Evolutionary conservation across 2,888 invertebrate species (phyloP).

Genomic region (Acrobasis consociella): DNA sequence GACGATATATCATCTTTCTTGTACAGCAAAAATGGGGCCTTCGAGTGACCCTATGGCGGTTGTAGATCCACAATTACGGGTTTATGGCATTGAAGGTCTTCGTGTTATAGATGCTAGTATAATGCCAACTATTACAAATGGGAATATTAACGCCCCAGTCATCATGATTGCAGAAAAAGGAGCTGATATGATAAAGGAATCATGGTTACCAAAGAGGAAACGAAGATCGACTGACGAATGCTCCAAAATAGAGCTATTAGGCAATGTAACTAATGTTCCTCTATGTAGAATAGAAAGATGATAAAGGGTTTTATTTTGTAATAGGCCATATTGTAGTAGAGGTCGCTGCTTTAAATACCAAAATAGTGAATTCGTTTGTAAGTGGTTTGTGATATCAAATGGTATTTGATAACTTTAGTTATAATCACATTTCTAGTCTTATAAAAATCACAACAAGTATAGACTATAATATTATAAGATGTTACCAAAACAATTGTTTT

Average conservation of each 20-base stretch:
- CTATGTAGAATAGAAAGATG: slow-evolving; percentile 60
- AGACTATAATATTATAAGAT: background rate
- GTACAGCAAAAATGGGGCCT: slow-evolving; percentile 94
- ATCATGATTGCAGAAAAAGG: slow-evolving; percentile 95
- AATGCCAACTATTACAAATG: slow-evolving; percentile 93
- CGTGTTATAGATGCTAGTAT: slow-evolving; percentile 94
- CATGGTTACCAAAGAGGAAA: slow-evolving; percentile 81
- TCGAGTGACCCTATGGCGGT: slow-evolving; percentile 89
- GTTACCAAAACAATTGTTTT: background rate
- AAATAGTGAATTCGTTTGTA: slow-evolving; percentile 27
- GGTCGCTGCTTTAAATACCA: slow-evolving; percentile 31
- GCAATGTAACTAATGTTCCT: slow-evolving; percentile 39
- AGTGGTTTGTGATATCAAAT: slow-evolving; percentile 13
- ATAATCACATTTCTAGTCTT: slow-evolving; percentile 13
- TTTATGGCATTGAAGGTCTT: slow-evolving; percentile 89
- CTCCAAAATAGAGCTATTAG: slow-evolving; percentile 44
- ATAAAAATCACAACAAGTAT: slow-evolving; percentile 3
- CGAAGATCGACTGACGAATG: slow-evolving; percentile 52
- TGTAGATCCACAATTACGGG: slow-evolving; percentile 89
- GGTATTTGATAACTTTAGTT: slow-evolving; percentile 6
- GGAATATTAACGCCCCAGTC: slow-evolving; percentile 93
- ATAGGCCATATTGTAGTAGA: slow-evolving; percentile 41
- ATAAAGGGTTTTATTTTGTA: slow-evolving; percentile 37
- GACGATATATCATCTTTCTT: slow-evolving; percentile 94
- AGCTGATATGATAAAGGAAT: slow-evolving; percentile 89